Base-by-base conservation (phyloP, 2,888 invertebrate genomes). In the Cylindroiulus punctatus region DNA sequence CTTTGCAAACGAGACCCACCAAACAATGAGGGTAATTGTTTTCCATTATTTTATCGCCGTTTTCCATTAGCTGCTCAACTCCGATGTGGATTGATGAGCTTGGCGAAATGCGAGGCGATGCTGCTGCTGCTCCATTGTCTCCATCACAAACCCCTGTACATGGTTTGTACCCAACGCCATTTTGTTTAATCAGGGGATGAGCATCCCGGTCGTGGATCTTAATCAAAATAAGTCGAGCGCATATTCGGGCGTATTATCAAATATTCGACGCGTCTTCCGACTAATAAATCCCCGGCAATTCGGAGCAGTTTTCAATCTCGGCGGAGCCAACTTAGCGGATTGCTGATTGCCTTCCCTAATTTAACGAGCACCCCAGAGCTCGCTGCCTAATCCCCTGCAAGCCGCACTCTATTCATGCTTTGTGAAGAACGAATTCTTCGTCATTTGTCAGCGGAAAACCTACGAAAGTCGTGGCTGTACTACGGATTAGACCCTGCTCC, bases 61-160 rank as follows among this genome's bases (percentile, higher is more conserved):
- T 65, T 65, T 65, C 65, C 65, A 65, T 65, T 65, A 65, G 65
- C 26, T 65, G 65, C 65, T 26, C n/a, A 65, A 65, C 65, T 65
- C 65, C 65, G 22, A 26, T 26, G 65, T 65, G 65, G 65, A 65
- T 65, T 65, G 65, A 65, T 26, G 65, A 65, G 65, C n/a, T 65
- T 26, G n/a, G 26, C 65, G n/a, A 65, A 65, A 65, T 65, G 5
- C 26, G 10, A 65, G n/a, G n/a, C 65, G 12, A 65, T 65, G n/a
- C 26, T 65, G 26, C 65, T 26, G 7, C 26, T 2, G 22, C n/a
- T 57, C 57, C 57, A 57, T 65, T 65, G 65, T 65, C 65, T 52
- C 52, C 14, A n/a, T 52, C n/a, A 52, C 52, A 2, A 7, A 26
- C 7, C 65, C 65, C 65, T 65, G 44, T 7, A 4, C 40, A 40